Evolutionary conservation across 1,140 invertebrate genomes (phyloP).

Genomic region (Drosophila sp.): DNA sequence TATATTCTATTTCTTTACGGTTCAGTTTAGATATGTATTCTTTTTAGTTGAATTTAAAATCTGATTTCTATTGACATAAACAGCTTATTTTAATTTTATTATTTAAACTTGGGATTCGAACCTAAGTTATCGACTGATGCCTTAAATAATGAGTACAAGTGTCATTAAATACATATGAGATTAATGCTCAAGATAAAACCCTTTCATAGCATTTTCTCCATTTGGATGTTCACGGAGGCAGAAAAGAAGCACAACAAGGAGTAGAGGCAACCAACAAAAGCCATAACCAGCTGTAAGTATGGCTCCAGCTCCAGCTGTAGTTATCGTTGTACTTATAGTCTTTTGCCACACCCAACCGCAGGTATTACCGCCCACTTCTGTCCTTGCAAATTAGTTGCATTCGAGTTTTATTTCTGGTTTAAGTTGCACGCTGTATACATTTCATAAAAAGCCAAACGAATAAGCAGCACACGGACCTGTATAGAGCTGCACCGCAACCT

Average conservation of each 20-base stretch:
- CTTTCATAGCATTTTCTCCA: too few species aligned
- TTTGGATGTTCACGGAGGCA: too few species aligned
- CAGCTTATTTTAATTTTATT: too few species aligned
- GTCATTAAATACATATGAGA: too few species aligned
- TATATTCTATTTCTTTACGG: too few species aligned
- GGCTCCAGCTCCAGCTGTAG: neutral
- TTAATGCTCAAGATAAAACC: too few species aligned
- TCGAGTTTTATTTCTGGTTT: slow-evolving; percentile 67
- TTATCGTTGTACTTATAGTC: neutral
- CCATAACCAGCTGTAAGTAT: neutral
- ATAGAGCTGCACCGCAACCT: slow-evolving; percentile 4
- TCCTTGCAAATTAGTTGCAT: slow-evolving; percentile 67
- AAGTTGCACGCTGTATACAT: slow-evolving; percentile 44
- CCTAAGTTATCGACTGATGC: too few species aligned
- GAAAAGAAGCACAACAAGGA: neutral
- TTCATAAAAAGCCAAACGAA: slow-evolving; percentile 36
- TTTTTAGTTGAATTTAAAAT: too few species aligned
- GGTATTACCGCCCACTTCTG: slow-evolving; percentile 17
- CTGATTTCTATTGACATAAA: too few species aligned
- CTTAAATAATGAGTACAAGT: too few species aligned
- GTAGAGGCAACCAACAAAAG: neutral
- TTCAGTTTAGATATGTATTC: too few species aligned
- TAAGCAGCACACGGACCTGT: neutral
- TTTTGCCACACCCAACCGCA: neutral
- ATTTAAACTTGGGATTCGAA: too few species aligned